These are phyloP conservation scores for Forbesichthys agassizii DNA, from an alignment of 2,113 vertebrate species.

Conservation along the genomic window DNA sequence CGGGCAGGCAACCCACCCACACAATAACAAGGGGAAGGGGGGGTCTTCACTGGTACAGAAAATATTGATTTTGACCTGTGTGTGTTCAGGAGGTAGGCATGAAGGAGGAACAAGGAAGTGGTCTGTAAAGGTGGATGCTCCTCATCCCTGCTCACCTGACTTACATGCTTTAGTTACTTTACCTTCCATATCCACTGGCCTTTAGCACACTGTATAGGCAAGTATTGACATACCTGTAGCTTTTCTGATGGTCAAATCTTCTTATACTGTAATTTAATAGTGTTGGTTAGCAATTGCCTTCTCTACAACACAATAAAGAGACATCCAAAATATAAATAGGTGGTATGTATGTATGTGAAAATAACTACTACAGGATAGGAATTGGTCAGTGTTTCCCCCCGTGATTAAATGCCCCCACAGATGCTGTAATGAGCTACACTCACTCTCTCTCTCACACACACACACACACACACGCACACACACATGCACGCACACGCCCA, in stretches of 20 bases:
- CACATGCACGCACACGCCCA: constrained; percentile 1
- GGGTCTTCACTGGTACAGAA: constrained; percentile 31
- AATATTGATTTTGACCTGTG: constrained; percentile 56
- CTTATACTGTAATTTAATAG: background rate
- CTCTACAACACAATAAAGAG: background rate
- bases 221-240: too few species aligned
- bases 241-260: too few species aligned
- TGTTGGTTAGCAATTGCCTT: background rate
- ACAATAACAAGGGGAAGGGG: constrained; percentile 32
- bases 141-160: too few species aligned
- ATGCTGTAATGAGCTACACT: constrained; percentile 14
- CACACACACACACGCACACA: constrained; percentile 1
- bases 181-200: too few species aligned
- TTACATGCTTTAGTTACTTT: too few species aligned
- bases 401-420: constrained; percentile 17
- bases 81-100: constrained; percentile 40
- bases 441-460: too few species aligned
- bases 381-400: constrained; percentile 7
- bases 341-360: background rate
- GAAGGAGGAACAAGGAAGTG: background rate
- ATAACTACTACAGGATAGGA: constrained; percentile 2
- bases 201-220: too few species aligned
- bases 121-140: too few species aligned
- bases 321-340: background rate
- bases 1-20: constrained; percentile 29